Conservation (phyloP, 2,113 vertebrate genomes). For the Pterocles burchelli region DNA sequence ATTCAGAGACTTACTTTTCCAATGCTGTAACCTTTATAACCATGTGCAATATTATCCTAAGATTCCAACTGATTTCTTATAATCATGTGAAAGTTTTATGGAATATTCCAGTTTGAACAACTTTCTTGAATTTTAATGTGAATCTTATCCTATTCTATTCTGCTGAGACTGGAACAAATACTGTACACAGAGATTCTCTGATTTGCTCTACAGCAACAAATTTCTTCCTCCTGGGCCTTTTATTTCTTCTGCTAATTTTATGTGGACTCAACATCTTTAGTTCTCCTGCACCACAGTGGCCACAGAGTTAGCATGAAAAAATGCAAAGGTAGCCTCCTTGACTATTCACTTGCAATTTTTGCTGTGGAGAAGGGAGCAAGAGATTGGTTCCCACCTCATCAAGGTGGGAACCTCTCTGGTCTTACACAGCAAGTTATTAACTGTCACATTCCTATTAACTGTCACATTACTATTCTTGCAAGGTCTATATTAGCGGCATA, state of each 20-base stretch:
- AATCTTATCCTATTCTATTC: not conserved
- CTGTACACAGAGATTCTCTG: not conserved
- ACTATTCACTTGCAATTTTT: not conserved
- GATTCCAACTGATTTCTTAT: not conserved
- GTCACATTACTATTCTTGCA: not conserved
- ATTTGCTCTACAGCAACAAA: not conserved
- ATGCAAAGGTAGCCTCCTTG: not conserved
- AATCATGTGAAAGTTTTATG: not conserved
- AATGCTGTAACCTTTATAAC: not conserved
- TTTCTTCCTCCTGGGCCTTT: not conserved
- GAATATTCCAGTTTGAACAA: not conserved
- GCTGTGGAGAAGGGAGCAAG: not conserved
- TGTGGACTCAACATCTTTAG: not conserved
- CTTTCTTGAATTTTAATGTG: not conserved
- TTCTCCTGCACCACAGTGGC: not conserved
- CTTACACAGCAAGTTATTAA: not conserved
- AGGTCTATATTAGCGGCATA: not conserved
- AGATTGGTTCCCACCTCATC: not conserved
- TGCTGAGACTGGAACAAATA: not conserved
- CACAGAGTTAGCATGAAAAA: not conserved
- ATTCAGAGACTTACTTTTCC: not conserved
- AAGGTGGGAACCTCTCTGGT: not conserved
- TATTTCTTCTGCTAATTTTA: not conserved
- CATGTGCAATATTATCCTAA: not conserved
- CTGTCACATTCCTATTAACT: not conserved